Conservation (phyloP, 2,797 vertebrate genomes). For the Scolopax rusticola region DNA sequence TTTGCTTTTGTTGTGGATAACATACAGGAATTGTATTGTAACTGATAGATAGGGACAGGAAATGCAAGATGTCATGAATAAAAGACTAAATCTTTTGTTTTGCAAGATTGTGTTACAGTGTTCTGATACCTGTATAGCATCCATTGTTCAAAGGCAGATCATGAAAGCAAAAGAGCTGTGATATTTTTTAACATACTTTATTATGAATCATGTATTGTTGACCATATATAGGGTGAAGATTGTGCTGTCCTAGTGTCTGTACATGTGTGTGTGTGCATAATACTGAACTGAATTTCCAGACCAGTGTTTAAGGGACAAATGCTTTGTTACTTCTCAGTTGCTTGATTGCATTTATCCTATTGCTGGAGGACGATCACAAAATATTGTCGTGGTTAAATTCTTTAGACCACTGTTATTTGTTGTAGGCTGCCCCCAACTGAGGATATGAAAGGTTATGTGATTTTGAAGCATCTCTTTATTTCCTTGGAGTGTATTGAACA, state of each 20-base stretch:
- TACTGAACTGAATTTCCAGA: not conserved
- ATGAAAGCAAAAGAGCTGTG: not conserved
- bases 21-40: not conserved
- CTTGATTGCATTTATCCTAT: not conserved
- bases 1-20: not conserved
- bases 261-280: not conserved
- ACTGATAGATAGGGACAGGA: slow-evolving; percentile 6
- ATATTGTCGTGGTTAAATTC: not conserved
- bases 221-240: not conserved
- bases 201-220: not conserved
- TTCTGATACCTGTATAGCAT: not conserved
- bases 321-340: not conserved
- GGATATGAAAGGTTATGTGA: not conserved
- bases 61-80: not conserved
- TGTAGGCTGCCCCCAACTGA: not conserved
- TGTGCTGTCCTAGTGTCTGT: not conserved
- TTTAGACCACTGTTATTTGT: not conserved
- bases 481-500: not conserved
- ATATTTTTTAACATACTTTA: not conserved
- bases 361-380: not conserved
- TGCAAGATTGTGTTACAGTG: not conserved
- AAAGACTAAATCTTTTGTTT: slow-evolving; percentile 20
- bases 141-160: not conserved
- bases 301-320: not conserved
- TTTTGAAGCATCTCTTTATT: not conserved